These are phyloP conservation scores for Picus viridis DNA, from an alignment of 2,797 vertebrate species.

Conservation along the genomic window DNA sequence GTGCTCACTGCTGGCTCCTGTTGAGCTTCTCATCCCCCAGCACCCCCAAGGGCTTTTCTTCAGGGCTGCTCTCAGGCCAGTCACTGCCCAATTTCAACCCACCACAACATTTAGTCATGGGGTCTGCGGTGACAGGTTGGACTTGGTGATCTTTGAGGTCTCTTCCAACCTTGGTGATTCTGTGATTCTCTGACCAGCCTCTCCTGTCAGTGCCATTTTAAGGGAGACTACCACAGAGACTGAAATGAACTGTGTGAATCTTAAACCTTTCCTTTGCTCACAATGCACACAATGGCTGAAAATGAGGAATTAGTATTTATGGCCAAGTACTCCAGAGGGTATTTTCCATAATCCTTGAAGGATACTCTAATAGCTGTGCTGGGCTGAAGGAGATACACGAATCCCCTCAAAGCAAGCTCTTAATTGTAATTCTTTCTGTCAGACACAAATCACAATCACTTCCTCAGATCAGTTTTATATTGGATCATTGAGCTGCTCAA, in stretches of 20 bases:
- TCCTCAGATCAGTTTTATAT: not conserved
- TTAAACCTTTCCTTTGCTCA: not conserved
- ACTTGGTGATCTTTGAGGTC: no score
- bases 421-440: constrained; percentile 5
- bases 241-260: not conserved
- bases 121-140: no score
- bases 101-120: no score
- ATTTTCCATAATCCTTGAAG: constrained; percentile 20
- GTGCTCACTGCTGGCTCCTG: no score
- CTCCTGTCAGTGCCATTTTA: not conserved
- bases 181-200: not conserved
- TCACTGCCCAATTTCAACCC: no score
- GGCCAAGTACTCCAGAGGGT: not conserved
- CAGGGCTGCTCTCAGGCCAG: no score
- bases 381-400: not conserved
- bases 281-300: not conserved
- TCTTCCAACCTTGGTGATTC: no score
- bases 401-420: not conserved
- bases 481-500: not conserved
- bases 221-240: not conserved
- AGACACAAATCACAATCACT: constrained; percentile 5
- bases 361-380: not conserved
- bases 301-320: not conserved
- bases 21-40: no score
- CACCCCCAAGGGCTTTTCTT: no score